These are phyloP conservation scores for Drosophila monieri DNA, from an alignment of 2,888 invertebrate genomes.

Conservation along the genomic window DNA sequence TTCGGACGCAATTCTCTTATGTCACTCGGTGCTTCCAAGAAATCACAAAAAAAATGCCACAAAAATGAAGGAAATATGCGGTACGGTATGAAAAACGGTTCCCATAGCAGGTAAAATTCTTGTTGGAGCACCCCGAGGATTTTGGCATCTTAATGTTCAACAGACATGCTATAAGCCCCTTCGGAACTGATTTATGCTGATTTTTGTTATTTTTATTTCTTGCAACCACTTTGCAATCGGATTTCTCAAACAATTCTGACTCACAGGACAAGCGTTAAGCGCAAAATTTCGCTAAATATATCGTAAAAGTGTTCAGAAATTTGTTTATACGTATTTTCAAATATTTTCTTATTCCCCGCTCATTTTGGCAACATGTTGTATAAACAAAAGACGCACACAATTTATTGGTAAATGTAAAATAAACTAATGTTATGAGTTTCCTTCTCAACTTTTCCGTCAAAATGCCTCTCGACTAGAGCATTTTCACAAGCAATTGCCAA, in stretches of 20 bases:
- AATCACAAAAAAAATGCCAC: slow-evolving; percentile 9
- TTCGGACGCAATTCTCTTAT: slow-evolving; percentile 45
- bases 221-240: slow-evolving; percentile 21
- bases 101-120: slow-evolving; percentile 62
- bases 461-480: slow-evolving; percentile 45
- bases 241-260: slow-evolving; percentile 43
- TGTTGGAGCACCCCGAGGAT: slow-evolving; percentile 32
- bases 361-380: slow-evolving; percentile 56
- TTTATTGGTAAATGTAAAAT: slow-evolving; percentile 19
- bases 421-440: slow-evolving; percentile 39
- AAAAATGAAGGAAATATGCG: slow-evolving; percentile 2
- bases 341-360: slow-evolving; percentile 28
- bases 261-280: slow-evolving; percentile 27
- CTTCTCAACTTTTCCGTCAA: slow-evolving; percentile 21
- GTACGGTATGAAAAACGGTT: slow-evolving; percentile 2
- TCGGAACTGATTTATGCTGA: slow-evolving; percentile 60
- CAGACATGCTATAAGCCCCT: slow-evolving; percentile 58
- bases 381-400: slow-evolving; percentile 56
- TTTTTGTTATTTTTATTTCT: slow-evolving; percentile 3
- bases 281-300: slow-evolving; percentile 47
- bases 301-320: slow-evolving; percentile 55
- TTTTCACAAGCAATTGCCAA: slow-evolving; percentile 60
- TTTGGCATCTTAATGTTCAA: slow-evolving; percentile 54
- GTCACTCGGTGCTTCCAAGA: slow-evolving; percentile 64
- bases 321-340: slow-evolving; percentile 62